Evolutionary conservation across 2,888 invertebrate genomes (phyloP).

Genomic region (Leptinotarsa tumamoca): DNA sequence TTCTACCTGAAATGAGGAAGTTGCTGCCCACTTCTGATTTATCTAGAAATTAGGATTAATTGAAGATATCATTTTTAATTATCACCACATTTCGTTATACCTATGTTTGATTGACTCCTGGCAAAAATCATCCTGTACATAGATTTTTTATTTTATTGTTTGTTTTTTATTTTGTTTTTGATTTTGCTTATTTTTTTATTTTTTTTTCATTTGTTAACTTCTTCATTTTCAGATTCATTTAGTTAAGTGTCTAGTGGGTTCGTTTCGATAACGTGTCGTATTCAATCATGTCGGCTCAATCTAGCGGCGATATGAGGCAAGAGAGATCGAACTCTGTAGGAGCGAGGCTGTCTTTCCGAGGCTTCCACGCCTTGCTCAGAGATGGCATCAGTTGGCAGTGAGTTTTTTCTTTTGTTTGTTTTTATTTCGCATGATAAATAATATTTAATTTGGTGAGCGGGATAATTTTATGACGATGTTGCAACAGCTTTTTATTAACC

Average conservation of each 20-base stretch:
- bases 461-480: not conserved
- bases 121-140: no score
- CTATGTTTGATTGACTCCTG: no score
- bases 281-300: slow-evolving; percentile 60
- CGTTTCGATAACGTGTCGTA: slow-evolving; percentile 27
- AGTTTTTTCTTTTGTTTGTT: slow-evolving; percentile 53
- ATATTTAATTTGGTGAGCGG: slow-evolving; percentile 22
- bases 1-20: no score
- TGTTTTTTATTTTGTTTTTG: slow-evolving; percentile 11
- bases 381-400: slow-evolving; percentile 63
- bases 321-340: slow-evolving; percentile 62
- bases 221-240: slow-evolving; percentile 37
- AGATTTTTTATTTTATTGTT: slow-evolving; percentile 8
- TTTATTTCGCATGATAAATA: slow-evolving; percentile 23
- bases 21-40: no score
- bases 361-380: slow-evolving; percentile 59
- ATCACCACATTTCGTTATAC: no score
- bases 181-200: slow-evolving; percentile 27
- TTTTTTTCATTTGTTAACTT: slow-evolving; percentile 34
- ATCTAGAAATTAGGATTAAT: no score
- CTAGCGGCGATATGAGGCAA: slow-evolving; percentile 61
- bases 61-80: no score
- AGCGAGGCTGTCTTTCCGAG: slow-evolving; percentile 61
- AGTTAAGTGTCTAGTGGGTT: slow-evolving; percentile 34
- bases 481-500: not conserved